Conservation (phyloP, 1,140 invertebrate species). For the Dufourea novaeangliae region DNA sequence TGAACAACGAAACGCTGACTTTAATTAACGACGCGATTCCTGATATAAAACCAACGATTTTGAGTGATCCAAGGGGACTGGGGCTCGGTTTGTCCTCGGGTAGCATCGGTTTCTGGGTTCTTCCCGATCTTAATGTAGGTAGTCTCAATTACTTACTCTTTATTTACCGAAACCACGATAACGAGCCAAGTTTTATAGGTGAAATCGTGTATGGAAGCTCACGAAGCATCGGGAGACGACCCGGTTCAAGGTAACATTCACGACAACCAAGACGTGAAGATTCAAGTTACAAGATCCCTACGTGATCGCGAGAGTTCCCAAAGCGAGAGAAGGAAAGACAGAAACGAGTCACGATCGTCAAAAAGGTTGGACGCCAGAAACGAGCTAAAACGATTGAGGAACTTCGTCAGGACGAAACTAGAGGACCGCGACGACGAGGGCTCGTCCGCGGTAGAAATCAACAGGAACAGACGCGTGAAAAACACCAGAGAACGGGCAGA, state of each 20-base stretch:
- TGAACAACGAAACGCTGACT: conserved; percentile 79
- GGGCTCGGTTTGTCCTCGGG: conserved; percentile 81
- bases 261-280: background rate
- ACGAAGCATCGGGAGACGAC: conserved; percentile 30
- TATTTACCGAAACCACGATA: conserved; percentile 16
- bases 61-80: conserved; percentile 76
- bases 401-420: conserved; percentile 2
- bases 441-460: no score
- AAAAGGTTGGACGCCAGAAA: background rate
- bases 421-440: conserved; percentile 3
- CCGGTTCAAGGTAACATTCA: background rate
- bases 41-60: conserved; percentile 80
- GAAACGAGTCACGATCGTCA: background rate
- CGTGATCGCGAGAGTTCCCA: background rate
- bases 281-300: background rate
- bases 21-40: conserved; percentile 79
- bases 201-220: conserved; percentile 64
- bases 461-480: background rate
- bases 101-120: conserved; percentile 84
- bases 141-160: no score
- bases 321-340: background rate
- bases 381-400: background rate
- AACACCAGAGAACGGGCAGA: background rate
- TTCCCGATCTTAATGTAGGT: conserved; percentile 81
- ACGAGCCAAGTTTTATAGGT: conserved; percentile 46